Evolutionary conservation across 92 coral and sea anemone genomes (phyloP).

Genomic region (Epizoanthus scotinus): DNA sequence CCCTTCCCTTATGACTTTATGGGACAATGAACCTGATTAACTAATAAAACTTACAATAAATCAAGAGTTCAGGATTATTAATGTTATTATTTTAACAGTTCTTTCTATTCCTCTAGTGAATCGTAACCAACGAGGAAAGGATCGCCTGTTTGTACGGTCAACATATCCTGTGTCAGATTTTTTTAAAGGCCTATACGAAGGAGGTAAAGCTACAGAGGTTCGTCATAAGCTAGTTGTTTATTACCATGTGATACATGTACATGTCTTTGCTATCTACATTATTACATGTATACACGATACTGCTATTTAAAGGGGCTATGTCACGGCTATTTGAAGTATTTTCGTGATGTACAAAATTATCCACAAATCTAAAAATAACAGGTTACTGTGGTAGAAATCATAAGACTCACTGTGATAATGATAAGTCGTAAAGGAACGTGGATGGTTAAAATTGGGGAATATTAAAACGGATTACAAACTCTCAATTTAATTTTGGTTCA

Average conservation of each 20-base stretch:
- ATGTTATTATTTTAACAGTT: neutral
- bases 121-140: slow-evolving; percentile 92
- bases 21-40: neutral
- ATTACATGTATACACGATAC: too few species aligned
- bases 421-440: too few species aligned
- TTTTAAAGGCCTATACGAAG: slow-evolving; percentile 92
- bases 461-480: too few species aligned
- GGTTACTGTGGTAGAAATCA: too few species aligned
- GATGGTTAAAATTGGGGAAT: too few species aligned
- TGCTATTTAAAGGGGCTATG: too few species aligned
- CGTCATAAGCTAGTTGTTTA: neutral
- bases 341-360: too few species aligned
- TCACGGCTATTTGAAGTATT: too few species aligned
- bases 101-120: slow-evolving; percentile 49
- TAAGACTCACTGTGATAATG: too few species aligned
- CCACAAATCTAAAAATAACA: too few species aligned
- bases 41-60: neutral
- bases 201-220: slow-evolving; percentile 69
- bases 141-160: slow-evolving; percentile 83
- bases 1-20: too few species aligned
- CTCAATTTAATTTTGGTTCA: too few species aligned
- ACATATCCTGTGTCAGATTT: slow-evolving; percentile 88
- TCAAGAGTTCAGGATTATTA: neutral
- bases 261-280: neutral
- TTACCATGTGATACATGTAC: neutral